Conservation (phyloP, 2,797 vertebrate genomes). For the Rhinichthys osculus region DNA sequence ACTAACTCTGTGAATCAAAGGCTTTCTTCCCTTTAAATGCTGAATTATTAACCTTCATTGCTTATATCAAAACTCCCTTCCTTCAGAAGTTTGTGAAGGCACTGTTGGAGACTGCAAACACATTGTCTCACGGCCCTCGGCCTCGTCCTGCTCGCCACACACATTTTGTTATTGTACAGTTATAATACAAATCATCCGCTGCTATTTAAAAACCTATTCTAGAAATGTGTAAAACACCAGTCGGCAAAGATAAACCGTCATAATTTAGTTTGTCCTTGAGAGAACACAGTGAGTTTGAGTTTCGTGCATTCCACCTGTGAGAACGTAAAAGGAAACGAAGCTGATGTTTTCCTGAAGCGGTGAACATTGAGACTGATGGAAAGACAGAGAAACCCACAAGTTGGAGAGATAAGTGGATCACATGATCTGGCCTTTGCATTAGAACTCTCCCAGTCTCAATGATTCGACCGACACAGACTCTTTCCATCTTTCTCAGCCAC, state of each 20-base stretch:
- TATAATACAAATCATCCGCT: not conserved
- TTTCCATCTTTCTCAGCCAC: conserved; percentile 6
- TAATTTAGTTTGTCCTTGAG: not conserved
- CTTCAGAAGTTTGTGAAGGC: not conserved
- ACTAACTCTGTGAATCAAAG: not conserved
- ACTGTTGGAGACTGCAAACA: too few species aligned
- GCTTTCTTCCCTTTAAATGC: not conserved
- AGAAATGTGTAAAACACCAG: not conserved
- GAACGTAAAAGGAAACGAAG: conserved; percentile 8
- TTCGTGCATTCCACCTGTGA: conserved; percentile 7
- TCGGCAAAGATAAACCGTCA: not conserved
- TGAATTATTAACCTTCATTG: not conserved
- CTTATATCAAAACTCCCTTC: too few species aligned
- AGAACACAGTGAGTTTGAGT: conserved; percentile 30
- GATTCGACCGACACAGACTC: not conserved
- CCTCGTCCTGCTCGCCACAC: too few species aligned
- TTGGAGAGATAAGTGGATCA: conserved; percentile 1
- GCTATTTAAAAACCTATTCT: not conserved
- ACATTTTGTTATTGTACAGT: not conserved
- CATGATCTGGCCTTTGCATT: not conserved
- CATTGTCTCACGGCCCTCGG: too few species aligned
- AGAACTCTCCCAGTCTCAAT: not conserved
- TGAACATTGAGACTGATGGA: not conserved
- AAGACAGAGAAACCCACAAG: not conserved
- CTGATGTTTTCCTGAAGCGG: not conserved